These are phyloP conservation scores for Eulimnadia texana DNA, from an alignment of 1,140 invertebrate species.

Conservation along the genomic window DNA sequence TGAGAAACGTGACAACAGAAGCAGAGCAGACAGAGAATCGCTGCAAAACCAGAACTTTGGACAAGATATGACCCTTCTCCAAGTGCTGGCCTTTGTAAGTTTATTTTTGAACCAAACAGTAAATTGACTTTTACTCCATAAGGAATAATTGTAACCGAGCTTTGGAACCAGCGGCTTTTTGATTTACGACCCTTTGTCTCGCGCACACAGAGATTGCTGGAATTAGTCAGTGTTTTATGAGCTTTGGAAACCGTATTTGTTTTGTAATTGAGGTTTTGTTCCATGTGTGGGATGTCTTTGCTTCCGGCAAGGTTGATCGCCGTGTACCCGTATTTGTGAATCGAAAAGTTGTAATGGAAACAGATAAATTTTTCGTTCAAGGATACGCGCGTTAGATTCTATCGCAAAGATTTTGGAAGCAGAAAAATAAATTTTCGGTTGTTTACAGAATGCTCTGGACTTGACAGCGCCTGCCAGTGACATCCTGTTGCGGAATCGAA, in stretches of 20 bases:
- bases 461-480: conserved; percentile 81
- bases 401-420: background rate
- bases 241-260: too few relatives aligned
- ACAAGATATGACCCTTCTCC: conserved; percentile 13
- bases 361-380: too few relatives aligned
- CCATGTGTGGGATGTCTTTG: too few relatives aligned
- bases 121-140: too few relatives aligned
- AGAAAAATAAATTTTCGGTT: conserved; percentile 4
- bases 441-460: conserved; percentile 80
- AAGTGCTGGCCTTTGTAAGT: conserved; percentile 15
- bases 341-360: too few relatives aligned
- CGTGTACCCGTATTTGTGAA: too few relatives aligned
- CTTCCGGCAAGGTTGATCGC: background rate
- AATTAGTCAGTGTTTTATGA: too few relatives aligned
- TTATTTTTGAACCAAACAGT: background rate
- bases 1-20: background rate
- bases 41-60: background rate
- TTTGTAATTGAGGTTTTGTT: background rate
- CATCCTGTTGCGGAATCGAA: conserved; percentile 59
- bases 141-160: too few relatives aligned
- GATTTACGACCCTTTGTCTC: background rate
- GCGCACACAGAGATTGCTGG: too few relatives aligned
- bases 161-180: background rate
- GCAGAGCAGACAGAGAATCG: background rate
- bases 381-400: too few relatives aligned